Conservation (phyloP, 2,113 vertebrate genomes). For the Pao palembangensis region DNA sequence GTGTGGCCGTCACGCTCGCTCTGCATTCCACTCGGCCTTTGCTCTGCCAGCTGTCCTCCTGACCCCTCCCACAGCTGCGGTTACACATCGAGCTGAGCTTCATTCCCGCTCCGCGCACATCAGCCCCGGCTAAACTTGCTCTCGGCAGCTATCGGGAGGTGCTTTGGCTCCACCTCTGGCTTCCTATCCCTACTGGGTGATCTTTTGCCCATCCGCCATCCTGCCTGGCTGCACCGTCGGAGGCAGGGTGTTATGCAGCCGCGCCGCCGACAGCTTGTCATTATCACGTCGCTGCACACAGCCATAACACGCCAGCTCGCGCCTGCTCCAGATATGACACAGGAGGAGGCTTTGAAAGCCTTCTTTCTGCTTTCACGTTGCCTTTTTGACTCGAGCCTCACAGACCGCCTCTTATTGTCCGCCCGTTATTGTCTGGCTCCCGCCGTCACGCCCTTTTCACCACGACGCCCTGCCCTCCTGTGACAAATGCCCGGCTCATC, state of each 20-base stretch:
- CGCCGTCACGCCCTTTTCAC: constrained; percentile 42
- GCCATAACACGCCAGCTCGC: constrained; percentile 32
- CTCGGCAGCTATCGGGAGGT: too few relatives aligned
- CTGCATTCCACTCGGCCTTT: constrained; percentile 52
- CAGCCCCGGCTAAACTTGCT: not conserved
- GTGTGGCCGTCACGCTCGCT: constrained; percentile 67
- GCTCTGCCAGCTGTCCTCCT: constrained; percentile 71
- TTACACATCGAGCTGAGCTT: constrained; percentile 57
- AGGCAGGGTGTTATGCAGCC: constrained; percentile 29
- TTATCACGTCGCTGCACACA: constrained; percentile 37
- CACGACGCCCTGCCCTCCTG: constrained; percentile 33
- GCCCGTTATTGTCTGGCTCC: constrained; percentile 16
- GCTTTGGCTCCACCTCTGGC: too few relatives aligned
- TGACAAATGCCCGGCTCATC: constrained; percentile 51
- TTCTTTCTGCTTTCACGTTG: constrained; percentile 10
- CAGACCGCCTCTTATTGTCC: constrained; percentile 27
- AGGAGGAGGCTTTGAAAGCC: constrained; percentile 8
- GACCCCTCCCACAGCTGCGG: constrained; percentile 54
- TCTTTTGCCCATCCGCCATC: constrained; percentile 12
- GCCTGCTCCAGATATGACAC: constrained; percentile 1
- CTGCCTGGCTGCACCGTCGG: constrained; percentile 27
- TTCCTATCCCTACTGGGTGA: too few relatives aligned
- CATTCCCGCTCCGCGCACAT: not conserved
- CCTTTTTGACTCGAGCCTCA: not conserved
- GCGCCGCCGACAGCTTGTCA: constrained; percentile 26